phyloP scores from a whole-genome alignment of 2,888 invertebrate genomes.

The Heliconius charithonia region DNA sequence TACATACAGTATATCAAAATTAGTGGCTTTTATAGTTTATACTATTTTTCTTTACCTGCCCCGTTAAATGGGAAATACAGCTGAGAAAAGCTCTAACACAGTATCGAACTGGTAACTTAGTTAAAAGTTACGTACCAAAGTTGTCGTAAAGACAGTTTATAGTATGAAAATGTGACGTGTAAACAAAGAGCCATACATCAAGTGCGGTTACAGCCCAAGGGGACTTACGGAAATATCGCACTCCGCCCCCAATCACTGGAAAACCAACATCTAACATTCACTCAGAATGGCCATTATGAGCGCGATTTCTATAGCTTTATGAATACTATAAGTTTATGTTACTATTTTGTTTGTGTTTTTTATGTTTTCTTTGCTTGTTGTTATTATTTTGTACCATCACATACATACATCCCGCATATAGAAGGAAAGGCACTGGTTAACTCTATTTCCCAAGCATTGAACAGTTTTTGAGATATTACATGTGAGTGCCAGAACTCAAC shows the following conservation, averaged over 20 bases:
- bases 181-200: conserved; percentile 23
- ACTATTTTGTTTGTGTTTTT: neutral
- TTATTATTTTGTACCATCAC: neutral
- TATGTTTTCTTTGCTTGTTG: neutral
- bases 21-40: too few species aligned
- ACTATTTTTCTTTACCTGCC: neutral
- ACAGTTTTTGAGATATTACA: too few species aligned
- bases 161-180: conserved; percentile 17
- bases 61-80: neutral
- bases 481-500: too few species aligned
- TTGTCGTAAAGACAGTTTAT: neutral
- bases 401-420: too few species aligned
- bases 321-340: neutral
- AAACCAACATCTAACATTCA: conserved; percentile 24
- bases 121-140: neutral
- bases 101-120: neutral
- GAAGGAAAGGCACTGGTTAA: too few species aligned
- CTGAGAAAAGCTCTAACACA: neutral
- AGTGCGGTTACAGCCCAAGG: conserved; percentile 24
- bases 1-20: neutral
- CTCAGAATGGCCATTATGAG: neutral
- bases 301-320: conserved; percentile 8
- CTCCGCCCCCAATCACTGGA: conserved; percentile 32
- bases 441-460: too few species aligned
- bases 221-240: conserved; percentile 33